phyloP scores from a whole-genome alignment of 2,797 vertebrate genomes.

The Macropus fuliginosus region DNA sequence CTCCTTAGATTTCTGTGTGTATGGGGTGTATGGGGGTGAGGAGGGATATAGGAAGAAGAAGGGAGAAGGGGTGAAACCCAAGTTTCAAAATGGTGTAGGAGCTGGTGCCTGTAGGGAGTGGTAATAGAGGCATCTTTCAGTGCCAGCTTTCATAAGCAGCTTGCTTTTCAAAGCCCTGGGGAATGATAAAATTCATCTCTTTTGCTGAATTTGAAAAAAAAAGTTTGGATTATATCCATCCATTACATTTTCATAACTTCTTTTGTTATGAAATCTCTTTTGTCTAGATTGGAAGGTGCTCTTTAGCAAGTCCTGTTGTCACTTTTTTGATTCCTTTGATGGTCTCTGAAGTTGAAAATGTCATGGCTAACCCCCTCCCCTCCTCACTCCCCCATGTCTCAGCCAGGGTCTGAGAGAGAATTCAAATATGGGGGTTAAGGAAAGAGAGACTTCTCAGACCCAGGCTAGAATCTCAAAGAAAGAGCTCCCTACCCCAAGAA shows the following conservation, averaged over 20 bases:
- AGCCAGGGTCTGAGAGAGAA: neutral
- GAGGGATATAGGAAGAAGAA: neutral
- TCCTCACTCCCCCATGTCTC: neutral
- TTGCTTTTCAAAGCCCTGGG: neutral
- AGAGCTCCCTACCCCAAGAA: neutral
- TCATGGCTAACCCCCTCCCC: neutral
- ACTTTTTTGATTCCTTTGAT: neutral
- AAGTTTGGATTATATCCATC: neutral
- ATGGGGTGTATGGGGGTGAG: neutral
- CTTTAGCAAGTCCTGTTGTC: neutral
- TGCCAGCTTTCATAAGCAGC: accelerated
- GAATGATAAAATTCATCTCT: neutral
- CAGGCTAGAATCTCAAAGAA: neutral
- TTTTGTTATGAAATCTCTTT: neutral
- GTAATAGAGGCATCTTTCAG: accelerated
- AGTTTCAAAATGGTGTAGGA: neutral
- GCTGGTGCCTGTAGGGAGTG: neutral
- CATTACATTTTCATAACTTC: neutral
- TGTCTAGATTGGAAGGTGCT: neutral
- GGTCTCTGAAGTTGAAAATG: neutral
- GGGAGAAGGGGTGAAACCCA: neutral
- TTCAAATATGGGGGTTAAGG: neutral
- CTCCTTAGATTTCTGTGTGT: neutral
- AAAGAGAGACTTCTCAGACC: neutral
- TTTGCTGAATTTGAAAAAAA: neutral